Evolutionary conservation across 1,140 invertebrate species (phyloP).

Genomic region (Rhyacophila brunnea): DNA sequence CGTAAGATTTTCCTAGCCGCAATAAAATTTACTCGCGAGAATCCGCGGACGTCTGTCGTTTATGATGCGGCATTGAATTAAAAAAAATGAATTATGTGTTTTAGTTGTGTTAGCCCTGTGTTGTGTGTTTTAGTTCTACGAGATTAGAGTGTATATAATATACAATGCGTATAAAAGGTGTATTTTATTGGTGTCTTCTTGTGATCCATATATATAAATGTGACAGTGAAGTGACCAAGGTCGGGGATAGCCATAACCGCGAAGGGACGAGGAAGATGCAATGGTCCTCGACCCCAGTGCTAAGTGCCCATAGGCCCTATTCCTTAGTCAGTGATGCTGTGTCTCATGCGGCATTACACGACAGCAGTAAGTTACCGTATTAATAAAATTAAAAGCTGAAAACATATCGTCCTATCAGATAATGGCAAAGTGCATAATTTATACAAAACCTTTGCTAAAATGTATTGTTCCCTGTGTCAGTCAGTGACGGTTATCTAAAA

Average conservation of each 20-base stretch:
- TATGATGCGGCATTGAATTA: constrained; percentile 14
- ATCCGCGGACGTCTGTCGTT: constrained; percentile 7
- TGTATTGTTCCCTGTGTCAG: too few relatives aligned
- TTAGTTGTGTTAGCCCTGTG: constrained; percentile 2
- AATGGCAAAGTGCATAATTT: too few relatives aligned
- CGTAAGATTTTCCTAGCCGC: constrained; percentile 15
- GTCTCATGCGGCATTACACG: constrained; percentile 20
- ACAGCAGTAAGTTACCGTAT: constrained; percentile 23
- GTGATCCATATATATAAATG: constrained; percentile 16
- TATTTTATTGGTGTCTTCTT: constrained; percentile 20
- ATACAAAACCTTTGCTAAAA: too few relatives aligned
- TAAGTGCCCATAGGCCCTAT: constrained; percentile 4
- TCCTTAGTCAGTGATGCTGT: constrained; percentile 27
- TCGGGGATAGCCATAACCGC: constrained; percentile 7
- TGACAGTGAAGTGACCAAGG: constrained; percentile 22
- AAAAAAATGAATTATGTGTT: constrained; percentile 14
- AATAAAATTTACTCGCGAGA: constrained; percentile 21
- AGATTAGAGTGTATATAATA: constrained; percentile 13
- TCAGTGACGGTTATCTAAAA: too few relatives aligned
- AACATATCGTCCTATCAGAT: too few relatives aligned
- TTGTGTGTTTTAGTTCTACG: constrained; percentile 18
- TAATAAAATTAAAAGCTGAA: too few relatives aligned
- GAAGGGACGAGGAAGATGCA: constrained; percentile 8
- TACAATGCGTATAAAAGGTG: constrained; percentile 21
- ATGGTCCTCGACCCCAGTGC: background rate